Evolutionary conservation across 2,888 invertebrate species (phyloP).

Genomic region (Drosophila mimica): DNA sequence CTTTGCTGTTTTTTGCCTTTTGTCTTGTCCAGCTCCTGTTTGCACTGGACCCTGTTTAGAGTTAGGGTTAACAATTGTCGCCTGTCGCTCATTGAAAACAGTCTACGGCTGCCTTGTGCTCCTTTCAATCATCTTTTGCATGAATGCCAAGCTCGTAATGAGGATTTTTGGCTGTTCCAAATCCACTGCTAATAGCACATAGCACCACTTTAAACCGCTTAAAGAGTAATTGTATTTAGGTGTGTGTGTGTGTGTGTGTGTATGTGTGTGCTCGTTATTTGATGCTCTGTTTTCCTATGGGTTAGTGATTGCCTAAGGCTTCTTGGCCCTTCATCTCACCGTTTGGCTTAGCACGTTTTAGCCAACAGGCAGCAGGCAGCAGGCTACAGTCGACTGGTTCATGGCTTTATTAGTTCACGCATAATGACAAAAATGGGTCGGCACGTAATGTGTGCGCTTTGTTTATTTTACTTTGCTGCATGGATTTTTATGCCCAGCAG

Average conservation of each 20-base stretch:
- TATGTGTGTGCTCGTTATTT: not conserved
- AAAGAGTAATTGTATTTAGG: constrained; percentile 39
- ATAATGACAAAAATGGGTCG: constrained; percentile 78
- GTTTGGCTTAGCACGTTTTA: constrained; percentile 71
- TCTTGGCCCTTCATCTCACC: constrained; percentile 47
- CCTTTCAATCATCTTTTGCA: constrained; percentile 59
- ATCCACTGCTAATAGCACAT: constrained; percentile 37
- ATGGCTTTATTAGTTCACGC: constrained; percentile 79
- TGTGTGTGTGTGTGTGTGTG: not conserved
- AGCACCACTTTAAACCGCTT: constrained; percentile 64
- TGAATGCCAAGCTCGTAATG: constrained; percentile 54
- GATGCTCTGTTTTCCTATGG: constrained; percentile 32
- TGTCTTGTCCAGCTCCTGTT: constrained; percentile 21
- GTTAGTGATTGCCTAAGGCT: constrained; percentile 34
- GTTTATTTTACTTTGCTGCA: constrained; percentile 72
- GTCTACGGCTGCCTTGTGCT: constrained; percentile 14
- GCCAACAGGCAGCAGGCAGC: constrained; percentile 37
- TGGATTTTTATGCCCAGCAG: constrained; percentile 69
- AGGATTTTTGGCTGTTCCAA: constrained; percentile 42
- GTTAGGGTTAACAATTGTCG: constrained; percentile 34
- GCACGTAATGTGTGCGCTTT: constrained; percentile 77
- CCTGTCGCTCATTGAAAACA: constrained; percentile 19
- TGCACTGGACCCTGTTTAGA: constrained; percentile 16
- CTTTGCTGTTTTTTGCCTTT: constrained; percentile 29
- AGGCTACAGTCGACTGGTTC: constrained; percentile 61